Conservation (phyloP, 2,113 vertebrate species). For the Colaptes auratus region DNA sequence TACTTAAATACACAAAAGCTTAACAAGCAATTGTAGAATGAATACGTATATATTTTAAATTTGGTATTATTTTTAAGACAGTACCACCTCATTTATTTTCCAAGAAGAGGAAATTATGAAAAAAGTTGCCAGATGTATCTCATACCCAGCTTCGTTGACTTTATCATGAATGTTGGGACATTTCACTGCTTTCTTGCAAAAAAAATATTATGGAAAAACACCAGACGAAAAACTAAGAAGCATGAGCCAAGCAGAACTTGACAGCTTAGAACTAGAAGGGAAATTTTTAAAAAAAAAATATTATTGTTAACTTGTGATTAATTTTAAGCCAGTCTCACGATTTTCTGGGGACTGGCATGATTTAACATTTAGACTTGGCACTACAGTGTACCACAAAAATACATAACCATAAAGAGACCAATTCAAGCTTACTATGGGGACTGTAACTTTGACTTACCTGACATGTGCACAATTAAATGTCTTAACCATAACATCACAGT, state of each 20-base stretch:
- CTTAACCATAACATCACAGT: background rate
- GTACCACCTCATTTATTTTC: background rate
- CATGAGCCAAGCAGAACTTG: background rate
- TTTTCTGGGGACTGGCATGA: background rate
- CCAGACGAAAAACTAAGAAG: background rate
- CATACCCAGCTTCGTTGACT: background rate
- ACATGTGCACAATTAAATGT: background rate
- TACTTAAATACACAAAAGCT: background rate
- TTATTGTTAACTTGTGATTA: background rate
- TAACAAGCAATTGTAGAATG: background rate
- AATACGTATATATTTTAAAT: background rate
- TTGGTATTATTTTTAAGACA: background rate
- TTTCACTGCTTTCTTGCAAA: background rate
- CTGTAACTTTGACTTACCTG: constrained; percentile 2
- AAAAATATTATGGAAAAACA: background rate
- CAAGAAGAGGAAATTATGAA: background rate
- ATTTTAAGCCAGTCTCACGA: background rate
- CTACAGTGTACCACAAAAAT: background rate
- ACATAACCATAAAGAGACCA: background rate
- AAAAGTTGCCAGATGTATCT: background rate
- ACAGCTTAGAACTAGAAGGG: background rate
- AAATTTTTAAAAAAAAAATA: background rate
- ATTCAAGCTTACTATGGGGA: background rate
- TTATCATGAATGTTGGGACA: background rate
- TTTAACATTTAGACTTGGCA: background rate